Evolutionary conservation across 2,797 vertebrate genomes (phyloP).

Genomic region (Syngnathus rostellatus): DNA sequence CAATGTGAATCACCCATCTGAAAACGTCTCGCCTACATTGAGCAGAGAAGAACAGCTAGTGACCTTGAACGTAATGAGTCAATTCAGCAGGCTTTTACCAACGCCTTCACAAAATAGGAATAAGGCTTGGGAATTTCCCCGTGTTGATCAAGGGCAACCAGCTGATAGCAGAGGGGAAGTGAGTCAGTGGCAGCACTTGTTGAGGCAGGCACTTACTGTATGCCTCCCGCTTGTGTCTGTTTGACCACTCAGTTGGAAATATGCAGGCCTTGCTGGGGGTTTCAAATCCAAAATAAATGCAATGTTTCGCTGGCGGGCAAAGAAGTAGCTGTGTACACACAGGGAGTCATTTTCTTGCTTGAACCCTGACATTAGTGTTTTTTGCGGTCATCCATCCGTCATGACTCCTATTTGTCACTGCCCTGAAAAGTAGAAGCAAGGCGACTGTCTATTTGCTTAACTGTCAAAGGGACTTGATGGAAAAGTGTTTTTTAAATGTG

Average conservation of each 20-base stretch:
- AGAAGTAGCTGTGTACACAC: constrained; percentile 6
- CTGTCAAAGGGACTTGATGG: neutral
- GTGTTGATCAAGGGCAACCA: constrained; percentile 37
- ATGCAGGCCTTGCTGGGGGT: neutral
- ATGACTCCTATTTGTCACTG: constrained; percentile 26
- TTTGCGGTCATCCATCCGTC: constrained; percentile 21
- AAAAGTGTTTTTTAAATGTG: neutral
- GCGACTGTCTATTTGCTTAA: neutral
- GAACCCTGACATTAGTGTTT: constrained; percentile 14
- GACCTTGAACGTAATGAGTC: neutral
- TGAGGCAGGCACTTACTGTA: constrained; percentile 37
- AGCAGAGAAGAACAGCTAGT: neutral
- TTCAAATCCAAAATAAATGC: constrained; percentile 20
- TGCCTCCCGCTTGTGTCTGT: constrained; percentile 36
- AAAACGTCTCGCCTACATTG: neutral
- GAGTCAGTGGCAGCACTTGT: constrained; percentile 63
- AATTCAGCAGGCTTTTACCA: constrained; percentile 27
- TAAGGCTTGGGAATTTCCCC: constrained; percentile 53
- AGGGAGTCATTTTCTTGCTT: constrained; percentile 31
- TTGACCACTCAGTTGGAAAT: constrained; percentile 9
- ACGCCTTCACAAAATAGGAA: constrained; percentile 22
- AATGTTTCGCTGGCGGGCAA: constrained; percentile 21
- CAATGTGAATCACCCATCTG: neutral
- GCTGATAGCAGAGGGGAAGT: constrained; percentile 56
- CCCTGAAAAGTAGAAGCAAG: neutral